Percentiles rank a stretch among this genome's conserved stretches.
These are phyloP conservation scores for Magallana nippona DNA, from an alignment of 2,888 invertebrate genomes.

Conservation along the genomic window DNA sequence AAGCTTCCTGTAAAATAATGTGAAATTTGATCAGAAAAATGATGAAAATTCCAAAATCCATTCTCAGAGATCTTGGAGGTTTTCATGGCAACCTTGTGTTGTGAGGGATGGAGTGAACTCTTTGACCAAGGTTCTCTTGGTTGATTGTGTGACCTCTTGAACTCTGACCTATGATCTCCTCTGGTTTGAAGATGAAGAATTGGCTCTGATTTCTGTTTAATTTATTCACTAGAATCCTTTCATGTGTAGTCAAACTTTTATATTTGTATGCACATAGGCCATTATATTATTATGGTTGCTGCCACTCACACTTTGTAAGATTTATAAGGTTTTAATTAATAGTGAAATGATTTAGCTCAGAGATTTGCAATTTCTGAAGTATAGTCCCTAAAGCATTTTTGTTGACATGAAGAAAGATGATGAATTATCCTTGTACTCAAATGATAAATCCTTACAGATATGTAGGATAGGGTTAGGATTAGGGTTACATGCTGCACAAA, in stretches of 20 bases:
- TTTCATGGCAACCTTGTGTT: constrained; percentile 41
- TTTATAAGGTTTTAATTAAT: no score
- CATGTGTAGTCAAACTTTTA: neutral
- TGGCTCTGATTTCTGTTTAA: neutral
- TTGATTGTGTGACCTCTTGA: constrained; percentile 13
- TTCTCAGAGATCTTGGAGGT: constrained; percentile 21
- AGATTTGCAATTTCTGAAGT: no score
- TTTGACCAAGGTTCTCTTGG: constrained; percentile 26
- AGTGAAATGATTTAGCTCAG: no score
- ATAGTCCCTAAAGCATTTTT: no score
- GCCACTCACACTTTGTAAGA: no score
- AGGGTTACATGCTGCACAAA: no score
- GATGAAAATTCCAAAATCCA: constrained; percentile 41
- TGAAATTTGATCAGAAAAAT: constrained; percentile 5
- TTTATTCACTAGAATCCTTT: no score
- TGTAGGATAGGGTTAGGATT: no score
- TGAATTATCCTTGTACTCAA: no score
- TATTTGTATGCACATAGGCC: neutral
- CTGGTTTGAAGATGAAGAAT: constrained; percentile 8
- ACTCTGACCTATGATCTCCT: constrained; percentile 31
- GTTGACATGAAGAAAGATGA: no score
- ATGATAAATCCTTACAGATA: no score
- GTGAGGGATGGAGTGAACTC: constrained; percentile 24
- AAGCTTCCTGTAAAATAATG: neutral
- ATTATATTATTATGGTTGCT: no score